Base-by-base conservation (phyloP, 1,140 invertebrate species). In the Drosophila melanica region DNA sequence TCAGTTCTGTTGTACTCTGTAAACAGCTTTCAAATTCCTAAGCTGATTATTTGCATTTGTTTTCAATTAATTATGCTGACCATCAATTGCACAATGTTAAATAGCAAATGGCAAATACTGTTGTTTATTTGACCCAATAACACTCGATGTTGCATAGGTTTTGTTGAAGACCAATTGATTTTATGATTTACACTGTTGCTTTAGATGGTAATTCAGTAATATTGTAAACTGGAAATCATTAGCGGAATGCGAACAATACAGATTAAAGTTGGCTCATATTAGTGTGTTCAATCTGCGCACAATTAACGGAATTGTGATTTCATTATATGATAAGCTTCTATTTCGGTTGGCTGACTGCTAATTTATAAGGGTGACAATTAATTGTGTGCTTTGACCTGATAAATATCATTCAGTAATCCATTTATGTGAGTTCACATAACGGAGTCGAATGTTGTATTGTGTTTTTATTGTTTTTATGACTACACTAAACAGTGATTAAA, bases 31-130 rank as follows among this genome's bases (percentile, higher is more conserved):
- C 35, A 2, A 9, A 30, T 42, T 14, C 39, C 41, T 18, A 18
- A 59, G 44, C 57, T 23, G 16, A 47, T 47, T 47, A 60, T 20
- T n/a, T 23, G 39, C 39, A 10, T 54, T 18, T 14, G 16, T 37
- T 12, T 37, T 37, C 10, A 30, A 59, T 59, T 11, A 45, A 44
- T 20, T 54, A 35, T 33, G 20, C 1, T 27, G 16, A 8, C 11
- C 5, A 53, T 12, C 51, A 54, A 37, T 20, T 37, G 51, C 27
- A 33, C 44, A 20, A 35, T 35, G 33, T 10, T 35, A 4, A 18
- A 8, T 4, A 30, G 2, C 5, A 18, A 20, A 20, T 54, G 20
- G 35, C 12, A 23, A 48, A 47, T 23, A 1, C 20, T 47, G 10
- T 27, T 27, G 16, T 20, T 23, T 3, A 16, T 27, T 42, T 64